These are phyloP conservation scores for Okamejei kenojei DNA, from an alignment of 2,797 vertebrate species.

Conservation along the genomic window DNA sequence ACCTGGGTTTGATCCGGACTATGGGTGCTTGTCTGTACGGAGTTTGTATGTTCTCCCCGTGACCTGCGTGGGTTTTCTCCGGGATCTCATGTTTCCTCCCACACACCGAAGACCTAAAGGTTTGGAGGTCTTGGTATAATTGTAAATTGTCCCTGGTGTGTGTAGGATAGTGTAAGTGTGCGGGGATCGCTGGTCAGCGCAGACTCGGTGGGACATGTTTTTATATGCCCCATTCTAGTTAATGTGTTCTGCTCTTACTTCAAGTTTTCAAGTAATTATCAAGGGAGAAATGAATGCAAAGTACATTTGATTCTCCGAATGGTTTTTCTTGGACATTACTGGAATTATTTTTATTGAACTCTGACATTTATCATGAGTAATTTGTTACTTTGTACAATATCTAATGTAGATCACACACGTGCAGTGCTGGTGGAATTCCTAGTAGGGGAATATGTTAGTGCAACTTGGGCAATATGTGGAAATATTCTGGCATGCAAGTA, in stretches of 20 bases:
- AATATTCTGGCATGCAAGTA: too few relatives aligned
- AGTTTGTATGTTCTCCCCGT: too few relatives aligned
- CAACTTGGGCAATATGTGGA: too few relatives aligned
- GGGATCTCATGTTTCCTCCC: too few relatives aligned
- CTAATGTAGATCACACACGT: neutral
- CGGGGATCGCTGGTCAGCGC: too few relatives aligned
- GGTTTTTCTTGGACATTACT: neutral
- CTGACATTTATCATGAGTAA: neutral
- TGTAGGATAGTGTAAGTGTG: too few relatives aligned
- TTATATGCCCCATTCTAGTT: neutral
- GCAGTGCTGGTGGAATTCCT: neutral
- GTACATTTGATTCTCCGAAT: slow-evolving; percentile 7
- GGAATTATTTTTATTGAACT: neutral
- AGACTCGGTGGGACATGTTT: neutral
- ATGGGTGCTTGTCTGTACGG: too few relatives aligned
- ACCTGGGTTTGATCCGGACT: too few relatives aligned
- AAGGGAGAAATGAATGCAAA: neutral
- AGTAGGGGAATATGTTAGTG: neutral
- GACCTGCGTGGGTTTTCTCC: too few relatives aligned
- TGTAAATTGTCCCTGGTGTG: too few relatives aligned
- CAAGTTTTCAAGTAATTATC: slow-evolving; percentile 20
- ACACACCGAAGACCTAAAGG: too few relatives aligned
- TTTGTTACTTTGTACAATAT: neutral
- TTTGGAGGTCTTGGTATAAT: too few relatives aligned
- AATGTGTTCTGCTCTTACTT: neutral